A percentile compares a stretch with the other conserved stretches of the same genome.
Evolutionary conservation across 2,888 invertebrate genomes (phyloP).

Genomic region (Macrosoma leucophasiata): DNA sequence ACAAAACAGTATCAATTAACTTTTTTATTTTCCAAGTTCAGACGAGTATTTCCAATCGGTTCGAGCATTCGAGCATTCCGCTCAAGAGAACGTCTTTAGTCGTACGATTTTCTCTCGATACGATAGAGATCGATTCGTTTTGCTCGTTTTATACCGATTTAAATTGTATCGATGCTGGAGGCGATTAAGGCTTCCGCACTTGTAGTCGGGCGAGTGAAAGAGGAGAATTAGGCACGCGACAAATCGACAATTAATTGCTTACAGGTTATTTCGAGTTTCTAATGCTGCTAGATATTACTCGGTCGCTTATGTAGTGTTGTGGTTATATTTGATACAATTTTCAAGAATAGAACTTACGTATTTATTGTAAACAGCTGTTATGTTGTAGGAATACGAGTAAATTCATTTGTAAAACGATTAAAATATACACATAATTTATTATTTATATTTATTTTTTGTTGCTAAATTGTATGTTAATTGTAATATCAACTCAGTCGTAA

Average conservation of each 20-base stretch:
- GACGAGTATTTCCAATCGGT: constrained; percentile 62
- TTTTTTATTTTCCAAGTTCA: constrained; percentile 58
- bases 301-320: too few species aligned
- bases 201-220: constrained; percentile 38
- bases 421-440: too few species aligned
- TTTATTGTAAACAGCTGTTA: too few species aligned
- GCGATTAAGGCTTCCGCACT: constrained; percentile 63
- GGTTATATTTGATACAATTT: too few species aligned
- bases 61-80: constrained; percentile 53
- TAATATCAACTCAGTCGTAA: too few species aligned
- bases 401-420: too few species aligned
- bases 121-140: constrained; percentile 65
- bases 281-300: too few species aligned
- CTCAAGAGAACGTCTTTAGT: constrained; percentile 62
- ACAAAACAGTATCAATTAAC: constrained; percentile 69
- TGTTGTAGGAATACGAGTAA: too few species aligned
- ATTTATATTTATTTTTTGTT: too few species aligned
- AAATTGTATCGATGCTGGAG: constrained; percentile 67
- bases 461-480: too few species aligned
- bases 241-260: constrained; percentile 25
- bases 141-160: constrained; percentile 67
- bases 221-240: constrained; percentile 46
- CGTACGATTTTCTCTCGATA: constrained; percentile 68
- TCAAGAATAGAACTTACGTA: too few species aligned
- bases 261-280: constrained; percentile 5